These are phyloP conservation scores for Neuroterus valhalla DNA, from an alignment of 1,140 invertebrate genomes.

Conservation along the genomic window DNA sequence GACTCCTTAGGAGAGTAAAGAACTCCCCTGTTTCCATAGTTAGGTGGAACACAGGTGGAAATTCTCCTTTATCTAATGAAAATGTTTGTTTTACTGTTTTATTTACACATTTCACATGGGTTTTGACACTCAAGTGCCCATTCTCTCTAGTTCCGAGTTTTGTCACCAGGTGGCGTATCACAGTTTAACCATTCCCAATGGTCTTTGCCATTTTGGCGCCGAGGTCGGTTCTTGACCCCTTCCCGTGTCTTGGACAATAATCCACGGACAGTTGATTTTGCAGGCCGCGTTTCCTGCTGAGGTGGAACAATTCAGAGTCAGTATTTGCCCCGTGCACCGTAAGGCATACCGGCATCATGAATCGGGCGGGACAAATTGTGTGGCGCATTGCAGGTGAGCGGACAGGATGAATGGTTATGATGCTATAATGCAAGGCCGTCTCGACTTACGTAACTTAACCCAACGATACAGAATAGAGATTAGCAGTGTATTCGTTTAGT, in stretches of 20 bases:
- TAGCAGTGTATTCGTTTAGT: constrained; percentile 58
- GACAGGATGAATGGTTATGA: constrained; percentile 71
- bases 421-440: constrained; percentile 70
- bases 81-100: too few species aligned
- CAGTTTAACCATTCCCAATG: too few species aligned
- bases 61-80: too few species aligned
- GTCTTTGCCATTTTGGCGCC: constrained; percentile 24
- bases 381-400: constrained; percentile 70
- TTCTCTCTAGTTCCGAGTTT: too few species aligned
- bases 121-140: too few species aligned
- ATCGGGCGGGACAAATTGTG: constrained; percentile 53
- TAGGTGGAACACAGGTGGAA: too few species aligned
- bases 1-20: too few species aligned
- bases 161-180: too few species aligned
- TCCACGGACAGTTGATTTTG: constrained; percentile 55
- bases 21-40: too few species aligned
- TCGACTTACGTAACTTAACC: constrained; percentile 64
- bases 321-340: not conserved
- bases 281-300: constrained; percentile 55
- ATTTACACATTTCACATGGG: too few species aligned
- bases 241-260: constrained; percentile 44
- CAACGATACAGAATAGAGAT: constrained; percentile 64
- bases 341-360: constrained; percentile 1
- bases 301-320: constrained; percentile 1
- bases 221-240: constrained; percentile 40